Conservation (phyloP, 2,888 invertebrate genomes). For the Mythimna loreyi region DNA sequence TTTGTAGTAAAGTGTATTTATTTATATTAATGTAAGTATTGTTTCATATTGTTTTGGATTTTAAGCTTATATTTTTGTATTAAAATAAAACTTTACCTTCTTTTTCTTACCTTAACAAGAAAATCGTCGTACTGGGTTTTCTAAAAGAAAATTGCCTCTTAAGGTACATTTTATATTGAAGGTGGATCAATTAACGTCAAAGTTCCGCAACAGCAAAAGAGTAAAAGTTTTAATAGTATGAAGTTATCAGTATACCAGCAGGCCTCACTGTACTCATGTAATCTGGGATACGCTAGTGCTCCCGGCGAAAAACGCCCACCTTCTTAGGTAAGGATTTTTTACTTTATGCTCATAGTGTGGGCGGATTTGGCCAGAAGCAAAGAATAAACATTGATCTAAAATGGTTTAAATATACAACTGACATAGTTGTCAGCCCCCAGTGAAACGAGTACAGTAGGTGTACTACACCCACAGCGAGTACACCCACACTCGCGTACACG, state of each 20-base stretch:
- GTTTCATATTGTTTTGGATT: neutral
- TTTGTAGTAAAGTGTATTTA: neutral
- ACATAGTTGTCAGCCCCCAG: slow-evolving; percentile 2
- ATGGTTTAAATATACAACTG: slow-evolving; percentile 33
- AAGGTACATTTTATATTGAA: slow-evolving; percentile 10
- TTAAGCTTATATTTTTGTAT: neutral
- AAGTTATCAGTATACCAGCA: slow-evolving; percentile 30
- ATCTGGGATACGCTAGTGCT: slow-evolving; percentile 26
- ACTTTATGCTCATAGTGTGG: slow-evolving; percentile 10
- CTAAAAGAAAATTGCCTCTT: slow-evolving; percentile 11
- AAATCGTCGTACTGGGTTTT: neutral
- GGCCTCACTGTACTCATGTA: slow-evolving; percentile 21
- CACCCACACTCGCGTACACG: slow-evolving; percentile 12
- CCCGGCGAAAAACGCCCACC: slow-evolving; percentile 28
- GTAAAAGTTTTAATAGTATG: slow-evolving; percentile 31
- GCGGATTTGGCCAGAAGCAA: slow-evolving; percentile 25
- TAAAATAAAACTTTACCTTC: neutral
- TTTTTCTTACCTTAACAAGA: neutral
- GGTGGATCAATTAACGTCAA: slow-evolving; percentile 9
- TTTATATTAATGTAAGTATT: slow-evolving; percentile 17
- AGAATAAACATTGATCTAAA: slow-evolving; percentile 8
- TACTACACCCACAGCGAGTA: slow-evolving; percentile 4
- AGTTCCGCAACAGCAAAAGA: slow-evolving; percentile 12
- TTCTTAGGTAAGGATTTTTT: slow-evolving; percentile 16
- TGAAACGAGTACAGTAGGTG: neutral